Percentiles rank a stretch among this genome's conserved stretches.
Evolutionary conservation across 2,797 vertebrate genomes (phyloP).

Genomic region (Dipus sagitta): DNA sequence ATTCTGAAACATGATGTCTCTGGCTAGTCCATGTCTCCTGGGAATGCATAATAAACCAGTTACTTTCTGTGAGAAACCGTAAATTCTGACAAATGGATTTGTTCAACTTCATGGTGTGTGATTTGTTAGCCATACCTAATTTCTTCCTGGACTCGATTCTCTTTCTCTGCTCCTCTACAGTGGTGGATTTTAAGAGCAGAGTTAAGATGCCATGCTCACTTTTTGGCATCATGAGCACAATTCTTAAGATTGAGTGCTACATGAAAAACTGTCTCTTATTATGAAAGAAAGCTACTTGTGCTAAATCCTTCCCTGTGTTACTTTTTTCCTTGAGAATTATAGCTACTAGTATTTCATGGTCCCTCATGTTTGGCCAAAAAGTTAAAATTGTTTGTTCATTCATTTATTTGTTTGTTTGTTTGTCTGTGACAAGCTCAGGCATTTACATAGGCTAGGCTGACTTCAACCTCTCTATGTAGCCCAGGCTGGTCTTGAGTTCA

Average conservation of each 20-base stretch:
- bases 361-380: not conserved
- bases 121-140: not conserved
- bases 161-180: not conserved
- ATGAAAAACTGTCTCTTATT: not conserved
- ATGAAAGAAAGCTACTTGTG: not conserved
- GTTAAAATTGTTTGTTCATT: not conserved
- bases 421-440: too few relatives aligned
- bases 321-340: not conserved
- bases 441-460: too few relatives aligned
- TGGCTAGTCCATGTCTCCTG: not conserved
- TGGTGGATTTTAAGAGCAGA: not conserved
- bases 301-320: conserved; percentile 38
- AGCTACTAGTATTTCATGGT: not conserved
- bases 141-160: not conserved
- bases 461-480: not conserved
- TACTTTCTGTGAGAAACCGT: not conserved
- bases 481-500: not conserved
- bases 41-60: not conserved
- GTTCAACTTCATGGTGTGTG: not conserved
- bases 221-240: conserved; percentile 2
- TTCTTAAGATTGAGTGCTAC: not conserved
- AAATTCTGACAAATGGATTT: not conserved
- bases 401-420: too few relatives aligned
- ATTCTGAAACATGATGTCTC: not conserved
- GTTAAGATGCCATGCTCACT: not conserved